Base-by-base conservation (phyloP, 1,140 invertebrate genomes). In the Euwallacea similis region DNA sequence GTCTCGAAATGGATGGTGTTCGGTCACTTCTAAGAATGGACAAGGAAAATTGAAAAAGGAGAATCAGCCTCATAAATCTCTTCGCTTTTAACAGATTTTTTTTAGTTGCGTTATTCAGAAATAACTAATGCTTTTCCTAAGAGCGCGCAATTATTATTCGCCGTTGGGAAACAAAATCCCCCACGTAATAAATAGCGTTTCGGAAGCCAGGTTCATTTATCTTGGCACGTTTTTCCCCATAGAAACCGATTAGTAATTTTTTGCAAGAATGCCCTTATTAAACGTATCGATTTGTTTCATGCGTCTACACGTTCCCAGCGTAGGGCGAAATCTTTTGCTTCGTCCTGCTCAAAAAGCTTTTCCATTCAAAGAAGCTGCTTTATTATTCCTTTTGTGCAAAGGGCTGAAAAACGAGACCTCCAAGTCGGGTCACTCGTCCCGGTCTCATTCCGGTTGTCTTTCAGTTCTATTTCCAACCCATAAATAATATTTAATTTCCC, bases 71-170 rank as follows among this genome's bases (percentile, higher is more conserved):
- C 47, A 65, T 65, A 65, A 65, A 65, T 65, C 62, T 65, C 53
- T 8, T 15, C 4, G 62, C 47, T 65, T 42, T 65, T 65, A 65
- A 65, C 46, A 54, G 62, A 65, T 65, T 65, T 47, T 60, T 59
- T 65, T 65, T 53, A 65, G 21, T 65, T 11, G 7, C 9, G 46
- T 54, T 65, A 54, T 65, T 66, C 65, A 42, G 53, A 47, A 66
- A 58, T 66, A 66, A 66, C 65, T 66, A 66, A 66, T 66, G 65
- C 53, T 56, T 66, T 66, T 58, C 65, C 65, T 66, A 66, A 66
- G 65, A 66, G 65, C 46, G n/a, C 13, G 65, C 55, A 56, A 56
- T 66, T 66, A 66, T 66, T 66, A 66, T 56, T 66, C 65, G 15
- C 2, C 21, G 42, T 43, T 54, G 41, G 13, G 42, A n/a, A 66